These are phyloP conservation scores for Leistus spinibarbis DNA, from an alignment of 2,888 invertebrate genomes.

Conservation along the genomic window DNA sequence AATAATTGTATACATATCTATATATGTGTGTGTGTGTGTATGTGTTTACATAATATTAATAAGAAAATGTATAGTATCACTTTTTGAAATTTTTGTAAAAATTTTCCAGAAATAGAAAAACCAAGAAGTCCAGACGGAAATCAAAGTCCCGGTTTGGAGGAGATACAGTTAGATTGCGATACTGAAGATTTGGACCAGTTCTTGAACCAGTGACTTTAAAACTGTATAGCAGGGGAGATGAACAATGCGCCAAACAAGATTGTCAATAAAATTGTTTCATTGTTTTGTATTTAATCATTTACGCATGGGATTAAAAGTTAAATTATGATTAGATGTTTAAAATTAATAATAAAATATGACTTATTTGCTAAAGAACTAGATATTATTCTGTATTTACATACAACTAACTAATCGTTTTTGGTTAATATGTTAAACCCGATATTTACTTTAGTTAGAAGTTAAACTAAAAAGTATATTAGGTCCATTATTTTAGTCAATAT, in stretches of 20 bases:
- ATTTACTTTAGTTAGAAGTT: neutral
- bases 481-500: neutral
- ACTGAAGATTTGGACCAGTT: conserved; percentile 68
- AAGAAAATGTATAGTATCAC: neutral
- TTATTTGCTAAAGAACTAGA: conserved; percentile 33
- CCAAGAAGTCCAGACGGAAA: conserved; percentile 26
- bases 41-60: neutral
- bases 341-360: conserved; percentile 38
- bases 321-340: conserved; percentile 25
- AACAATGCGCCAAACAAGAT: conserved; percentile 27
- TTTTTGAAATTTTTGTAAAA: neutral
- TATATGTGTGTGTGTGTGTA: neutral
- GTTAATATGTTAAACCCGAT: neutral
- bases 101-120: conserved; percentile 41
- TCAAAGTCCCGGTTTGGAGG: conserved; percentile 63
- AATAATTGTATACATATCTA: conserved; percentile 10
- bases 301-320: conserved; percentile 34
- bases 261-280: conserved; percentile 19
- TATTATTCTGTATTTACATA: conserved; percentile 33
- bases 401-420: conserved; percentile 23
- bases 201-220: conserved; percentile 41
- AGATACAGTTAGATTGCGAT: conserved; percentile 67
- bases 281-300: conserved; percentile 27
- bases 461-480: neutral
- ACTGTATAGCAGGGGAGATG: neutral